These are phyloP conservation scores for Ceratina calcarata DNA, from an alignment of 1,140 invertebrate genomes.

Conservation along the genomic window DNA sequence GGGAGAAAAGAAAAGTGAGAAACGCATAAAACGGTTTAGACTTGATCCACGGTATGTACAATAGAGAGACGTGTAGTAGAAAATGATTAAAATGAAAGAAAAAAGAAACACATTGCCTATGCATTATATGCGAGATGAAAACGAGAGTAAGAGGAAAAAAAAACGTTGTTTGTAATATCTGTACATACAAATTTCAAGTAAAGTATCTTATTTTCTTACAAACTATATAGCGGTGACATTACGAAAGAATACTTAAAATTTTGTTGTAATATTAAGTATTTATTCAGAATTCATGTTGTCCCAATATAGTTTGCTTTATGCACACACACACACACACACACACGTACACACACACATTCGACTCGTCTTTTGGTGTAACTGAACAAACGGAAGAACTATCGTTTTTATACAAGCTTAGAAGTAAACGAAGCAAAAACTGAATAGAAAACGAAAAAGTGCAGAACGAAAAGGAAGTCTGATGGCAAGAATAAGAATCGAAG, in stretches of 20 bases:
- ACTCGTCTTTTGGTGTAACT: constrained; percentile 64
- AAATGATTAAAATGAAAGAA: constrained; percentile 4
- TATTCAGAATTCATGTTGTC: constrained; percentile 71
- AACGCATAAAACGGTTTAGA: constrained; percentile 46
- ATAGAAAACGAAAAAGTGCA: constrained; percentile 7
- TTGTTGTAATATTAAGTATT: constrained; percentile 72
- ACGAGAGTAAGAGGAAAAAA: constrained; percentile 2
- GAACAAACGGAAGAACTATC: constrained; percentile 49
- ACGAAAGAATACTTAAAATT: constrained; percentile 72
- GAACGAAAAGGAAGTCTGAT: background rate
- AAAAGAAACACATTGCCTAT: constrained; percentile 60
- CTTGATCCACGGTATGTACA: constrained; percentile 59
- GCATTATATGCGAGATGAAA: constrained; percentile 51
- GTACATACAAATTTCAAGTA: constrained; percentile 76
- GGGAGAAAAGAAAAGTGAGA: background rate
- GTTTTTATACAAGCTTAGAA: constrained; percentile 67
- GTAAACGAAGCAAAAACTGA: constrained; percentile 37
- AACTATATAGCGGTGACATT: constrained; percentile 73
- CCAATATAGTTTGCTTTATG: constrained; percentile 70
- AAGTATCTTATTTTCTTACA: constrained; percentile 77
- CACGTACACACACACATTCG: too few species aligned
- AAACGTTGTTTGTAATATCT: constrained; percentile 75
- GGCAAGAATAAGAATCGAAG: background rate
- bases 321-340: constrained; percentile 22
- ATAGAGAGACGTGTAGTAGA: constrained; percentile 59